Evolutionary conservation across 1,140 invertebrate species (phyloP), one percentile per base, ranked within the genome.

Genomic region (Scaptomyza hsui): DNA sequence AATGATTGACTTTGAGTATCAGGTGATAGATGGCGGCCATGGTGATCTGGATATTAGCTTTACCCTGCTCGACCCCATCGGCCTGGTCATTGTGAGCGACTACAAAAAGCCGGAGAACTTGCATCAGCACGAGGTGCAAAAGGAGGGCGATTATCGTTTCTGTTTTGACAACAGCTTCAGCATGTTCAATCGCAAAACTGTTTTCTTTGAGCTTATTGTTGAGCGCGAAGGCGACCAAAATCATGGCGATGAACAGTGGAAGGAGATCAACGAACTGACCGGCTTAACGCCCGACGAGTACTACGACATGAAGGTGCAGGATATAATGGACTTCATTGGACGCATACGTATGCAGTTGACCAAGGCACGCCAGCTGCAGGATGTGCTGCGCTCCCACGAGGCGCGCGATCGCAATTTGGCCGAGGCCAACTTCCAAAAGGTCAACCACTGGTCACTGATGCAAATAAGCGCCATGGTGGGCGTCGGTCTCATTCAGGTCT

Each of bases 111-210:
- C 94, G 3, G 95, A 96, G 82, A 95, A 94, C 71, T 92, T 93
- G 35, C 95, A 96, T 83, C 93, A 94, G 76, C 93, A 92, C 47
- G 92, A 93, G 56, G 92, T 91, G 2, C 91, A 89, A 4, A 91
- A 93, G 61, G 92, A 93, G 41, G 96, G 96, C 3, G 95, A 96
- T 76, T 96, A 95, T 89, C 93, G 94, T 67, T 94, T 97, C 74
- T 97, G 96, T 82, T 96, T 97, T 83, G 96, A 97, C 83, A 97
- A 97, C 82, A 94, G 93, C 3, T 96, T 96, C 83, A 96, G 95
- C 79, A 93, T 94, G 9, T 96, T 96, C 88, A 95, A 95, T 72
- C 92, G 93, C 7, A 97, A 97, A 91, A 94, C 95, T 18, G 95
- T 97, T 0, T 97, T 96, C 88, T 96, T 97, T 89, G 96, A 97